Evolutionary conservation across 2,797 vertebrate species (phyloP).

Genomic region (Cynodonichthys magdalenae): DNA sequence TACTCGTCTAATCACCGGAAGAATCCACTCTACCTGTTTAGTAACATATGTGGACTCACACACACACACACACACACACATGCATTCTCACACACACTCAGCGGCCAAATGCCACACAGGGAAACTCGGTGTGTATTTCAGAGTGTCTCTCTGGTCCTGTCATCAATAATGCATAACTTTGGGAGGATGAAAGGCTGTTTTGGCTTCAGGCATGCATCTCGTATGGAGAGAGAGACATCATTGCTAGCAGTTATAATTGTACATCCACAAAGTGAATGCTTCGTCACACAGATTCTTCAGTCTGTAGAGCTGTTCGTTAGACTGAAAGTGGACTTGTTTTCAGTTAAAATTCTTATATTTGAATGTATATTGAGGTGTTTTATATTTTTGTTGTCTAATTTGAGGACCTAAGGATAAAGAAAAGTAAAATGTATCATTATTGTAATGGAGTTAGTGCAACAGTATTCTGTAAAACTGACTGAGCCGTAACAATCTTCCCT

Average conservation of each 20-base stretch:
- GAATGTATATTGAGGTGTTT: not conserved
- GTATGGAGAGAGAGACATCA: slow-evolving; percentile 64
- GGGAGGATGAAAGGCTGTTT: slow-evolving; percentile 81
- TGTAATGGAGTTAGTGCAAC: too few relatives aligned
- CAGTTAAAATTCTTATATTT: not conserved
- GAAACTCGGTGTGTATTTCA: slow-evolving; percentile 69
- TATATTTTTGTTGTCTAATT: not conserved
- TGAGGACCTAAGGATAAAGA: too few relatives aligned
- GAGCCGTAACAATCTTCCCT: too few relatives aligned
- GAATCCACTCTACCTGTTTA: slow-evolving; percentile 65
- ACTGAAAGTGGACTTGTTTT: slow-evolving; percentile 9
- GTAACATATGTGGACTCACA: slow-evolving; percentile 26
- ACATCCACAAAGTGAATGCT: slow-evolving; percentile 56
- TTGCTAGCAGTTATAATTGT: slow-evolving; percentile 57
- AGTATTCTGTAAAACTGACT: too few relatives aligned
- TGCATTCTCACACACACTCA: slow-evolving; percentile 32
- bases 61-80: slow-evolving; percentile 7
- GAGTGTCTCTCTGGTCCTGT: slow-evolving; percentile 71
- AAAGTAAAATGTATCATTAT: too few relatives aligned
- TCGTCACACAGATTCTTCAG: slow-evolving; percentile 39
- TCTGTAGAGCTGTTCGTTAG: slow-evolving; percentile 26
- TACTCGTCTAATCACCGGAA: slow-evolving; percentile 61
- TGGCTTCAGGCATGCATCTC: slow-evolving; percentile 76
- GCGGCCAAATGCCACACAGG: slow-evolving; percentile 55
- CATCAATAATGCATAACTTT: slow-evolving; percentile 80